phyloP scores from a whole-genome alignment of 2,888 invertebrate genomes.

The Gari tellinella region DNA sequence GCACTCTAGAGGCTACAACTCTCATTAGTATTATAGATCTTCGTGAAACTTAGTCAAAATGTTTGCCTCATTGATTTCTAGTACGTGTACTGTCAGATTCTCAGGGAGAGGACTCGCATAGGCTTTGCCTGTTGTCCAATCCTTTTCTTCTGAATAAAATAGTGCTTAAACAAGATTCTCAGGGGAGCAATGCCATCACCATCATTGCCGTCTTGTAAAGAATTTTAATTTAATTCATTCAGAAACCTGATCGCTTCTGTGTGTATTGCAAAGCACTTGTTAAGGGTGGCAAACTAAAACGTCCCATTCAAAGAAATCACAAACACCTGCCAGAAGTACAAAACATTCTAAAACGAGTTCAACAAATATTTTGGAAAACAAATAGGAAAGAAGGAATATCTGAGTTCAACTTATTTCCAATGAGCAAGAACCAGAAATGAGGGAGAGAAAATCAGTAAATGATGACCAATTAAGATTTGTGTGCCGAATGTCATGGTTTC shows the following conservation, averaged over 20 bases:
- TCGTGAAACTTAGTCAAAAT: no score
- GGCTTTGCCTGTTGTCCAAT: no score
- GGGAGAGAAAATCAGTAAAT: constrained; percentile 28
- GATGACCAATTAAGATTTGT: constrained; percentile 27
- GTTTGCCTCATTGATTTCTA: no score
- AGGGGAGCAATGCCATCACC: no score
- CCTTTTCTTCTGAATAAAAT: no score
- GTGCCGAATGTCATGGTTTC: constrained; percentile 23
- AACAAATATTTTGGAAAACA: constrained; percentile 19
- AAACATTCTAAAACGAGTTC: constrained; percentile 11
- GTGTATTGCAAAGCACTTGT: constrained; percentile 28
- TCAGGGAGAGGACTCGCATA: no score
- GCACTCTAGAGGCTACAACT: no score
- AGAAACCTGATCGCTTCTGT: constrained; percentile 6
- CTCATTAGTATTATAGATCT: no score
- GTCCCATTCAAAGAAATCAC: constrained; percentile 29
- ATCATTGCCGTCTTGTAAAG: no score
- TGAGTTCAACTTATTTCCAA: constrained; percentile 18
- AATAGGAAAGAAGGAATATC: constrained; percentile 32
- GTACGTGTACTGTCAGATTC: no score
- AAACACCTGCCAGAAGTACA: constrained; percentile 17
- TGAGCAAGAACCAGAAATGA: constrained; percentile 25
- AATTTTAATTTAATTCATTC: no score
- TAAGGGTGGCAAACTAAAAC: constrained; percentile 28
- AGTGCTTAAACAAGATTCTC: no score